phyloP scores from a whole-genome alignment of 1,140 invertebrate genomes.

The Bombus haemorrhoidalis region DNA sequence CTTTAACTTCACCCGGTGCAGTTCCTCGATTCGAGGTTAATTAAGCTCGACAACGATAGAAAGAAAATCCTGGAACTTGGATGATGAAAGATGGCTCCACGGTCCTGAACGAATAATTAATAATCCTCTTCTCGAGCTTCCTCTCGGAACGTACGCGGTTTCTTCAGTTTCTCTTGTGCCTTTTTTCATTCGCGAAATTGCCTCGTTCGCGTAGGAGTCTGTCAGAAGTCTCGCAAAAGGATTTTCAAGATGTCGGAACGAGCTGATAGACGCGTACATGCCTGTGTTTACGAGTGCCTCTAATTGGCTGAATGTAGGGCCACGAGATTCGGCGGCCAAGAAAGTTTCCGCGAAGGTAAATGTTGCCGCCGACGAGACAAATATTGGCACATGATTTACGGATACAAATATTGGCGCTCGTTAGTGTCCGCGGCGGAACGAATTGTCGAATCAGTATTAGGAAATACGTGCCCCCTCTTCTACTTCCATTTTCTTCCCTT shows the following conservation, averaged over 20 bases:
- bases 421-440: slow-evolving; percentile 54
- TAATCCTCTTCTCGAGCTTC: slow-evolving; percentile 40
- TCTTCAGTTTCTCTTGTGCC: not conserved
- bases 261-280: not conserved
- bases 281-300: not conserved
- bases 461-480: not conserved
- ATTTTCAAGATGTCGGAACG: not conserved
- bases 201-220: not conserved
- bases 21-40: slow-evolving; percentile 60
- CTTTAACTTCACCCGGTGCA: not conserved
- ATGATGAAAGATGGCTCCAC: slow-evolving; percentile 38
- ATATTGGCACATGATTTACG: slow-evolving; percentile 66
- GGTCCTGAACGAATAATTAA: slow-evolving; percentile 60
- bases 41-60: slow-evolving; percentile 56
- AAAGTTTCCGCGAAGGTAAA: slow-evolving; percentile 56
- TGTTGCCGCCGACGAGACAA: slow-evolving; percentile 55
- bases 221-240: not conserved
- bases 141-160: slow-evolving; percentile 5
- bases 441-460: slow-evolving; percentile 55
- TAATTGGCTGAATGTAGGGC: slow-evolving; percentile 36
- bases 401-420: slow-evolving; percentile 69
- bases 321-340: slow-evolving; percentile 6
- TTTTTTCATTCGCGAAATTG: not conserved
- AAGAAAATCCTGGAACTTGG: slow-evolving; percentile 27
- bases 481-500: slow-evolving; percentile 23